A percentile compares a stretch with the other conserved stretches of the same genome.
Conservation (phyloP, 92 coral and sea anemone genomes). For the Palythoa caribaeorum region DNA sequence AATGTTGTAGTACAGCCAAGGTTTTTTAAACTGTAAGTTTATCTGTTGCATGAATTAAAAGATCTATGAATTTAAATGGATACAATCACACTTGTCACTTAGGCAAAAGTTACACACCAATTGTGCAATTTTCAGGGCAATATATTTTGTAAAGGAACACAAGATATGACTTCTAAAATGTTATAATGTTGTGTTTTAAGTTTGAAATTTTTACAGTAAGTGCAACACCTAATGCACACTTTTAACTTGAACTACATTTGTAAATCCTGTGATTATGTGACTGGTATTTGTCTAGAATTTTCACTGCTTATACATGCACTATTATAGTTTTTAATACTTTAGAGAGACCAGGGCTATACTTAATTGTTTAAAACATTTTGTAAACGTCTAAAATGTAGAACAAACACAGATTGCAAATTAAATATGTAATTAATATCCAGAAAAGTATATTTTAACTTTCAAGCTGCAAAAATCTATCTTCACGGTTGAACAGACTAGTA, state of each 20-base stretch:
- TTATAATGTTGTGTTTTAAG: not conserved
- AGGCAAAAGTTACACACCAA: conserved; percentile 13
- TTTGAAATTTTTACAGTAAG: conserved; percentile 3
- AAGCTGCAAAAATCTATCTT: conserved; percentile 2
- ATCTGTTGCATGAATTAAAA: not conserved
- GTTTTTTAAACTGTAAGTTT: not conserved
- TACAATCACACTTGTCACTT: conserved; percentile 1
- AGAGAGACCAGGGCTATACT: not conserved
- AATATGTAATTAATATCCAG: conserved; percentile 20
- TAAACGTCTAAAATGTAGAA: not conserved
- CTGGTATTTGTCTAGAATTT: not conserved
- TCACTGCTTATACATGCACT: not conserved
- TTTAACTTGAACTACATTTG: not conserved
- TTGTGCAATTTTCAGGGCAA: not conserved
- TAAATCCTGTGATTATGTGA: conserved; percentile 3
- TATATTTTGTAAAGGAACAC: not conserved
- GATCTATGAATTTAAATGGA: not conserved
- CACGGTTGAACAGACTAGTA: conserved; percentile 29
- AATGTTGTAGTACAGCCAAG: not conserved
- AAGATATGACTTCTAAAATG: not conserved
- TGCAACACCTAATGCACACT: not conserved
- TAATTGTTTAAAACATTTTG: not conserved
- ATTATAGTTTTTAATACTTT: not conserved
- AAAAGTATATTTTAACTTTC: conserved; percentile 2
- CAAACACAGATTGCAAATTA: conserved; percentile 9